Evolutionary conservation across 2,113 vertebrate genomes (phyloP), one percentile per base, ranked within the genome.

Genomic region (Mormyrus iriodes): DNA sequence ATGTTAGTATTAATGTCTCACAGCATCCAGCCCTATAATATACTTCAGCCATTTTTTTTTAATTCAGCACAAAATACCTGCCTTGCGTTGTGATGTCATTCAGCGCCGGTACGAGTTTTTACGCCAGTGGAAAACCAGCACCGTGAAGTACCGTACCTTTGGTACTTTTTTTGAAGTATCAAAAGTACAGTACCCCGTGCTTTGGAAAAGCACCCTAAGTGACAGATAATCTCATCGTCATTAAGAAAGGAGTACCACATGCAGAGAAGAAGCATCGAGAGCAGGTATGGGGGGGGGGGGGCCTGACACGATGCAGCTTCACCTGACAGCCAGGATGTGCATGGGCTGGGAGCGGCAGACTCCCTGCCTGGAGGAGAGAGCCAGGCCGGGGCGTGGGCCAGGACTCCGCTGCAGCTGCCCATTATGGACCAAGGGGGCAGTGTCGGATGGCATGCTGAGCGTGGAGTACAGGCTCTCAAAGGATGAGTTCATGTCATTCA

Each of bases 401-500:
- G 90, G 93, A 91, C 76, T 86, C 35, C 95, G 95, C 91, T 0
- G 42, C 35, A 95, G 93, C 91, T 95, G 95, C 4, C 96, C 96
- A 0, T 97, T 97, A 89, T 97, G 97, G 24, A 99, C 95, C n/a
- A 98, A 97, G 0, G 97, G 97, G 9, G 93, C 92, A 0, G 96
- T 97, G 91, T 99, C 98, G 0, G 96, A 95, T 93, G 97, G 97
- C 90, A 94, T 94, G 87, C 91, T 93, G 88, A 94, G 94, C 0
- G 94, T 48, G 0, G 97, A 95, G 94, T 97, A 98, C 15, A 98
- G 91, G 87, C 96, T 98, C 93, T 99, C 98, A 93, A 98, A 94
- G 0, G 98, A 99, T 0, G 97, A 96, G 76, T 97, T 98, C 97
- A 99, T 99, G 88, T 98, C 97, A 27, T 97, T 98, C 87, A 99